These are phyloP conservation scores for Schrankia costaestrigalis DNA, from an alignment of 2,888 invertebrate species.

Conservation along the genomic window DNA sequence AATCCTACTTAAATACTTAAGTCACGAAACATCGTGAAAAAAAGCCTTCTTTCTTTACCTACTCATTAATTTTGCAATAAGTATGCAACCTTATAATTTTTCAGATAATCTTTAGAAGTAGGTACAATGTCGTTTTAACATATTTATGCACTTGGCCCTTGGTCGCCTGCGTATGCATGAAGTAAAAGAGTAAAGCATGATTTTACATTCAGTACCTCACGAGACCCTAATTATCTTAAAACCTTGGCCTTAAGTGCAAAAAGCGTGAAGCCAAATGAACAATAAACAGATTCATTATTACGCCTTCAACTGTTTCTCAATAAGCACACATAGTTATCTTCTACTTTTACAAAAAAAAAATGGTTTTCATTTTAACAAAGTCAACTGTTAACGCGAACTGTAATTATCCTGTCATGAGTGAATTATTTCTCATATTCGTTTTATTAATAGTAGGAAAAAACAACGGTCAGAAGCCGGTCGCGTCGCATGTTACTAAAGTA, in stretches of 20 bases:
- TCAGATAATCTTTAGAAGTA: too few relatives aligned
- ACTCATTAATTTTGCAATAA: too few relatives aligned
- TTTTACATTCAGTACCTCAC: slow-evolving; percentile 16
- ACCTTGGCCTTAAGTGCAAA: slow-evolving; percentile 57
- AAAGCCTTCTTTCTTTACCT: too few relatives aligned
- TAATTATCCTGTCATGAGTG: slow-evolving; percentile 37
- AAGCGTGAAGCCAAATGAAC: slow-evolving; percentile 48
- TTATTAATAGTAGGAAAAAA: slow-evolving; percentile 42
- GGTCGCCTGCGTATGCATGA: slow-evolving; percentile 8
- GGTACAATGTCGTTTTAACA: slow-evolving; percentile 1
- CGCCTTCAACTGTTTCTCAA: slow-evolving; percentile 49
- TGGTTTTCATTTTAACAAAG: not conserved
- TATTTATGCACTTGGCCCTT: not conserved
- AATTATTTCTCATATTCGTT: slow-evolving; percentile 42
- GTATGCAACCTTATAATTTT: too few relatives aligned
- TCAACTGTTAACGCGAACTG: too few relatives aligned
- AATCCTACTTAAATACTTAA: too few relatives aligned
- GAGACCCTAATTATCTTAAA: slow-evolving; percentile 25
- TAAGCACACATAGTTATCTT: slow-evolving; percentile 39
- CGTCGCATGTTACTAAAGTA: slow-evolving; percentile 28
- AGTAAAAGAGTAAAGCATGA: slow-evolving; percentile 8
- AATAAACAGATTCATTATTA: slow-evolving; percentile 50
- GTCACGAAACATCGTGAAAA: too few relatives aligned
- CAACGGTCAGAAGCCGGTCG: slow-evolving; percentile 36
- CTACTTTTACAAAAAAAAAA: slow-evolving; percentile 11